phyloP scores from a whole-genome alignment of 2,888 invertebrate species.

The Thymelicus acteon region DNA sequence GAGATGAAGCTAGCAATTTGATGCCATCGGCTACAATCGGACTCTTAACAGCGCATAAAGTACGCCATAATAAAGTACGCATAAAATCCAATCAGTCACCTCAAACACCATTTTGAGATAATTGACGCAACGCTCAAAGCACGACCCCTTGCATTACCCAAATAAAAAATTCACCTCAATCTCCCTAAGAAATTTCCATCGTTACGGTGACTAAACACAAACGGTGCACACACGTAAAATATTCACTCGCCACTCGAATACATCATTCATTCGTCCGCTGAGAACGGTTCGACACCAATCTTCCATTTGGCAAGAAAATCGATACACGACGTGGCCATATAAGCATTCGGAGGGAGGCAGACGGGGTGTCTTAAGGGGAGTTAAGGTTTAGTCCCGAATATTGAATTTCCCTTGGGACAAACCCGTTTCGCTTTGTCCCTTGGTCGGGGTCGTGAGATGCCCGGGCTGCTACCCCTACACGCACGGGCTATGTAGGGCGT shows the following conservation, averaged over 20 bases:
- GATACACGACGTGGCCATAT: conserved; percentile 85
- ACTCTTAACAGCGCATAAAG: conserved; percentile 48
- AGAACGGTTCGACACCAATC: conserved; percentile 84
- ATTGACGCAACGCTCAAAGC: conserved; percentile 67
- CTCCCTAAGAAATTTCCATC: conserved; percentile 73
- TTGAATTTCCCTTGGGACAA: conserved; percentile 86
- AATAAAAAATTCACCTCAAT: conserved; percentile 79
- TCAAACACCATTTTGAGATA: conserved; percentile 70
- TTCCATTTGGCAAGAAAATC: conserved; percentile 85
- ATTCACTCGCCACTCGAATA: conserved; percentile 79
- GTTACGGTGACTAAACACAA: conserved; percentile 76
- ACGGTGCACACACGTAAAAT: conserved; percentile 72
- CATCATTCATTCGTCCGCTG: conserved; percentile 83
- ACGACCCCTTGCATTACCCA: conserved; percentile 68
- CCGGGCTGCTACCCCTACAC: conserved; percentile 65
- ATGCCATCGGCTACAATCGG: conserved; percentile 23
- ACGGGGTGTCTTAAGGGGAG: conserved; percentile 84
- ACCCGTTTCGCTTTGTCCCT: conserved; percentile 85
- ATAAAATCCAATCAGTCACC: conserved; percentile 74
- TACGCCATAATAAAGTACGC: too few species aligned
- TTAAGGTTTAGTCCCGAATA: conserved; percentile 86
- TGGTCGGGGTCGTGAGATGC: conserved; percentile 78
- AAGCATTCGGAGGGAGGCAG: conserved; percentile 84
- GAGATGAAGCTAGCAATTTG: conserved; percentile 17
- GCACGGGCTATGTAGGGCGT: conserved; percentile 42